Percentiles rank a stretch among this genome's conserved stretches.
Conservation (phyloP, 2,888 invertebrate genomes). For the Pardosa pseudoannulata region DNA sequence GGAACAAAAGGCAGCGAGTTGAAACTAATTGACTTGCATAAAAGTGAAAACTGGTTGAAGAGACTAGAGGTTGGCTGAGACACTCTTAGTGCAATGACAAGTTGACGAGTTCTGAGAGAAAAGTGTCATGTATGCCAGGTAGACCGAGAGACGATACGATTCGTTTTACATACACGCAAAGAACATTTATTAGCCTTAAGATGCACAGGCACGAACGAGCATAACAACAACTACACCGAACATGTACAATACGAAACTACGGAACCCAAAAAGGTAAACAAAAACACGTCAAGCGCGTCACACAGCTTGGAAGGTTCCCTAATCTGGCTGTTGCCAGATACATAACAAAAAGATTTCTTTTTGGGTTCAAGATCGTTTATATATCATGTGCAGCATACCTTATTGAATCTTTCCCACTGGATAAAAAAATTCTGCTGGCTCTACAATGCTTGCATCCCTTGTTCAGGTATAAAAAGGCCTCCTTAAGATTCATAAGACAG, state of each 20-base stretch:
- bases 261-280: slow-evolving; percentile 18
- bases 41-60: neutral
- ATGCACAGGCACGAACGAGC: slow-evolving; percentile 43
- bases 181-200: slow-evolving; percentile 41
- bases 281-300: too few relatives aligned
- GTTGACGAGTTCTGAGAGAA: too few relatives aligned
- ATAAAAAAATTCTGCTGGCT: too few relatives aligned
- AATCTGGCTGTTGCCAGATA: slow-evolving; percentile 52
- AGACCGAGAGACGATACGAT: slow-evolving; percentile 52
- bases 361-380: too few relatives aligned
- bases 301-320: slow-evolving; percentile 49
- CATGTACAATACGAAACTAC: slow-evolving; percentile 38
- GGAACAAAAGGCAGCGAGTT: neutral
- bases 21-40: neutral
- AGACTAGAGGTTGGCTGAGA: neutral
- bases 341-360: too few relatives aligned
- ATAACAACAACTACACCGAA: slow-evolving; percentile 46
- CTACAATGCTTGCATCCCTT: too few relatives aligned
- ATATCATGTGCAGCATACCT: too few relatives aligned
- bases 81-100: too few relatives aligned
- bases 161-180: slow-evolving; percentile 55
- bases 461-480: too few relatives aligned
- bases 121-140: slow-evolving; percentile 52
- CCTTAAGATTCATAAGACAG: too few relatives aligned
- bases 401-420: too few relatives aligned